phyloP scores from a whole-genome alignment of 2,888 invertebrate genomes.

The Hydroisotoma schaefferi region DNA sequence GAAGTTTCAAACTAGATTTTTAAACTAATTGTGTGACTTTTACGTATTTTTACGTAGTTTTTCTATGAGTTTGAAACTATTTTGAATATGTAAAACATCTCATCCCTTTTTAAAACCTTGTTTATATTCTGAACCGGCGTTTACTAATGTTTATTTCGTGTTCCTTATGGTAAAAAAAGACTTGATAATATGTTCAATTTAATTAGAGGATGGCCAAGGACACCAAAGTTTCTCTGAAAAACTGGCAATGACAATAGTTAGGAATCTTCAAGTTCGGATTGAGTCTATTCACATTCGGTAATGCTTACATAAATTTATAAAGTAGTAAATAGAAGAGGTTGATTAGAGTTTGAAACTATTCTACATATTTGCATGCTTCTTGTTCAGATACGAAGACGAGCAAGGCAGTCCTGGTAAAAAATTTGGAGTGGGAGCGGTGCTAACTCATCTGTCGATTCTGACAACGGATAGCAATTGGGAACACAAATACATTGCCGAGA shows the following conservation, averaged over 20 bases:
- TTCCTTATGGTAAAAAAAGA: background rate
- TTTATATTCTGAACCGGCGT: background rate
- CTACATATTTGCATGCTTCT: too few species aligned
- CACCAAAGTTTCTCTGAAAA: constrained; percentile 81
- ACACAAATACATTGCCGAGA: constrained; percentile 70
- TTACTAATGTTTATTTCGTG: background rate
- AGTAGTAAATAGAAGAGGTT: too few species aligned
- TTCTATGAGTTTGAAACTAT: too few species aligned
- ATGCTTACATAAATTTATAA: too few species aligned
- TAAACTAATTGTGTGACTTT: too few species aligned
- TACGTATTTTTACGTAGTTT: too few species aligned
- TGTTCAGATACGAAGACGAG: constrained; percentile 84
- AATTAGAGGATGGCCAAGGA: background rate
- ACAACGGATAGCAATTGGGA: constrained; percentile 88
- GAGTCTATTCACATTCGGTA: constrained; percentile 85
- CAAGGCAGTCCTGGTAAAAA: constrained; percentile 69
- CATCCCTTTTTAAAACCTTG: too few species aligned
- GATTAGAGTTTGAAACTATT: too few species aligned
- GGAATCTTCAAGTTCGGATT: constrained; percentile 84
- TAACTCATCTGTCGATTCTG: constrained; percentile 78
- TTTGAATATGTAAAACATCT: too few species aligned
- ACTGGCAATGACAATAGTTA: constrained; percentile 79
- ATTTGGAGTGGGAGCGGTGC: constrained; percentile 81
- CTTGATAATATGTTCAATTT: background rate
- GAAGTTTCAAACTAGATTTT: too few species aligned